Percentiles rank a stretch among this genome's conserved stretches.
phyloP scores from a whole-genome alignment of 2,888 invertebrate species.

The Latrodectus elegans region DNA sequence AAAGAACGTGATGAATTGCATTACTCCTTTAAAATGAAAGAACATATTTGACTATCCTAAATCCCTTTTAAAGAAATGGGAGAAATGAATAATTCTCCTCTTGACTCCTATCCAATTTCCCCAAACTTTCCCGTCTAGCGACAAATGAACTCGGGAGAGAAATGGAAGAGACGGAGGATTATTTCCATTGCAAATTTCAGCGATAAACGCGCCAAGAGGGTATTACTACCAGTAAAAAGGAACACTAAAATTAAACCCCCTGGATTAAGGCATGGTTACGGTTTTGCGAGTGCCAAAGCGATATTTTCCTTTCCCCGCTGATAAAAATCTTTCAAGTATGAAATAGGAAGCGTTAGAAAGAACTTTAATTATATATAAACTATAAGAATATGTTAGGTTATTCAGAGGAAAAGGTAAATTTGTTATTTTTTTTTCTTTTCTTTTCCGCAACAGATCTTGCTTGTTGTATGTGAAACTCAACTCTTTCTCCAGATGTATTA shows the following conservation, averaged over 20 bases:
- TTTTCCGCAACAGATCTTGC: too few species aligned
- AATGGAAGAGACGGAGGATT: conserved; percentile 10
- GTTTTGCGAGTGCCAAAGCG: conserved; percentile 25
- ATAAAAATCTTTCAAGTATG: conserved; percentile 32
- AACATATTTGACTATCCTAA: too few species aligned
- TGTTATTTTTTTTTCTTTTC: too few species aligned
- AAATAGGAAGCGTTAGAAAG: conserved; percentile 49
- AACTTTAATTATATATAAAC: conserved; percentile 29
- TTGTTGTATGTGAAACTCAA: too few species aligned
- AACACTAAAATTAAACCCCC: conserved; percentile 52
- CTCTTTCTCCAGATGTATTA: too few species aligned
- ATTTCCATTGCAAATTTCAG: conserved; percentile 47
- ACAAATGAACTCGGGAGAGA: conserved; percentile 34
- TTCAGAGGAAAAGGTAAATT: too few species aligned
- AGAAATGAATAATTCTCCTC: too few species aligned
- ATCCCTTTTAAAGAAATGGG: too few species aligned
- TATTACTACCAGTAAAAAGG: conserved; percentile 30
- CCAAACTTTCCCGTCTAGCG: conserved; percentile 1
- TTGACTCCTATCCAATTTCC: too few species aligned
- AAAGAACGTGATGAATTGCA: too few species aligned
- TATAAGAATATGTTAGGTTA: too few species aligned
- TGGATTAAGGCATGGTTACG: conserved; percentile 53
- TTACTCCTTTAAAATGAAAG: too few species aligned
- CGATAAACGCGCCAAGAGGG: conserved; percentile 49
- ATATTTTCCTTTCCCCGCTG: conserved; percentile 14